Percentiles rank a stretch among this genome's conserved stretches.
Conservation (phyloP, 2,888 invertebrate species). For the Nasonia oneida region DNA sequence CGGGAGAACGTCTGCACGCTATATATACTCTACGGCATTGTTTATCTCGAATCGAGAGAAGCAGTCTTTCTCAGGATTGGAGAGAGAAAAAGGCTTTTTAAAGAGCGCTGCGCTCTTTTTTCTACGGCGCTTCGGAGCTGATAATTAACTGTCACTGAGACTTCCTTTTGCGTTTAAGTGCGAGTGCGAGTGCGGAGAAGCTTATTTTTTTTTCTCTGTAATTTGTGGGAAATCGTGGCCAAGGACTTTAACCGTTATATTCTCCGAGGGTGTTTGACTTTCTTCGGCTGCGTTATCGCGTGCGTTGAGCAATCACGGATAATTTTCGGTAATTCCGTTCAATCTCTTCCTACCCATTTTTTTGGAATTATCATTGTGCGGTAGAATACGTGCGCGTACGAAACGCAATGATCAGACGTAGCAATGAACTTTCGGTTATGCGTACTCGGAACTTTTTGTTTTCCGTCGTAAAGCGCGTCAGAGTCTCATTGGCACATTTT, state of each 20-base stretch:
- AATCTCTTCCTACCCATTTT: neutral
- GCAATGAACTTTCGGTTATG: neutral
- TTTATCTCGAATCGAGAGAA: constrained; percentile 47
- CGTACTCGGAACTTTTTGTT: neutral
- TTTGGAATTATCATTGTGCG: neutral
- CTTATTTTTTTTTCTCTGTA: constrained; percentile 8
- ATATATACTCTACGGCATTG: constrained; percentile 24
- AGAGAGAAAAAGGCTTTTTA: constrained; percentile 11
- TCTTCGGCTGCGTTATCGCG: neutral
- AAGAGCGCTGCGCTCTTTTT: neutral
- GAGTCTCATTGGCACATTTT: neutral
- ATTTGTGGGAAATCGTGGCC: constrained; percentile 16
- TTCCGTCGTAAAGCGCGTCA: neutral
- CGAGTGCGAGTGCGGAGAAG: neutral
- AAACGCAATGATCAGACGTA: neutral
- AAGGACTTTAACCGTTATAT: constrained; percentile 4
- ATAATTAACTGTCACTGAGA: constrained; percentile 36
- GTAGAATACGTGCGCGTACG: neutral
- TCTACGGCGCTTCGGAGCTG: neutral
- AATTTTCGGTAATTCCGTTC: neutral
- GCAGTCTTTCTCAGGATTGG: constrained; percentile 25
- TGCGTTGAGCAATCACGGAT: neutral
- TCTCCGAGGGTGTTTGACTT: neutral
- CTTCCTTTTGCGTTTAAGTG: constrained; percentile 34
- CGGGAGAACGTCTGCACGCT: constrained; percentile 14